A percentile compares a stretch with the other conserved stretches of the same genome.
phyloP scores from a whole-genome alignment of 2,113 vertebrate genomes.

The Cyanoderma ruficeps region DNA sequence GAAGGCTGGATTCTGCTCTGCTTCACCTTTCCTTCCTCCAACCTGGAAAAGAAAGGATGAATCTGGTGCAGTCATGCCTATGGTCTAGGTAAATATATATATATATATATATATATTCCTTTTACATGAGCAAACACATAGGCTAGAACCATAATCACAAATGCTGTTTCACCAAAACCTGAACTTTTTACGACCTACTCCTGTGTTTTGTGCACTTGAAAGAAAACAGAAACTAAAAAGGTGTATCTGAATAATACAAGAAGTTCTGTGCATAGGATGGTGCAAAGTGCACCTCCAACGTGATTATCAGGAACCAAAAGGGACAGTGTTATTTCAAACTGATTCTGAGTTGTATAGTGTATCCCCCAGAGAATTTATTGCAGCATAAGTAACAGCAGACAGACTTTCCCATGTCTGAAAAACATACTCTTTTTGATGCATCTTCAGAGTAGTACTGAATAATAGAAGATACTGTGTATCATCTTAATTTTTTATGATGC shows the following conservation, averaged over 20 bases:
- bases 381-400: background rate
- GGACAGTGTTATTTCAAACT: conserved; percentile 2
- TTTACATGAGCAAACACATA: background rate
- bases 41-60: background rate
- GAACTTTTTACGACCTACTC: background rate
- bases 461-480: conserved; percentile 9
- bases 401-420: background rate
- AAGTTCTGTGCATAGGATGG: background rate
- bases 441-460: conserved; percentile 28
- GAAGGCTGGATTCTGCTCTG: background rate
- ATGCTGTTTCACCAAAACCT: background rate
- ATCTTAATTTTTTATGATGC: background rate
- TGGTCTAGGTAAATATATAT: background rate
- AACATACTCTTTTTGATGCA: background rate
- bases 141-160: background rate
- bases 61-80: background rate
- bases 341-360: background rate
- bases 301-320: background rate
- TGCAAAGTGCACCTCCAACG: background rate
- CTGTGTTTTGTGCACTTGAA: background rate
- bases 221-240: background rate
- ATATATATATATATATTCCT: background rate
- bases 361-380: background rate
- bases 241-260: background rate
- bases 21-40: background rate